Conservation (phyloP, 2,113 vertebrate genomes). For the Scolopax mira region DNA sequence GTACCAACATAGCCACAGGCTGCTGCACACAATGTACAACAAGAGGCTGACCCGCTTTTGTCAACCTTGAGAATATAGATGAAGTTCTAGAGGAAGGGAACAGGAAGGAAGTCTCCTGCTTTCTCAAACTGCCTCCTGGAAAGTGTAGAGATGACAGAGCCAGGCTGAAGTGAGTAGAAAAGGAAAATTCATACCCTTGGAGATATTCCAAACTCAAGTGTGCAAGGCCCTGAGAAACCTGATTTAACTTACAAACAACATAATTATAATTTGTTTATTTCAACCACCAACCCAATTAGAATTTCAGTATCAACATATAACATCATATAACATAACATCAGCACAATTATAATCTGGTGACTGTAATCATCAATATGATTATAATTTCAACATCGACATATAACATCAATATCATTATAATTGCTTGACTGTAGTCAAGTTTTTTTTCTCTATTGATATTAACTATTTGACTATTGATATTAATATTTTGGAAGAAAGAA, state of each 20-base stretch:
- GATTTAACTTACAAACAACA: not conserved
- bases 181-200: not conserved
- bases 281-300: not conserved
- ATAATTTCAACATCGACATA: not conserved
- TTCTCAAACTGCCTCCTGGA: not conserved
- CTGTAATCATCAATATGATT: not conserved
- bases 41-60: not conserved
- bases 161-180: not conserved
- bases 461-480: not conserved
- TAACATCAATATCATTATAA: not conserved
- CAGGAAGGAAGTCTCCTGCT: not conserved
- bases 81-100: not conserved
- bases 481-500: not conserved
- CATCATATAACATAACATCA: not conserved
- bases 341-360: not conserved
- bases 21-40: fast-evolving
- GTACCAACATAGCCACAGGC: not conserved
- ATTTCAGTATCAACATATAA: not conserved
- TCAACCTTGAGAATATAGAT: not conserved
- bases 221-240: not conserved
- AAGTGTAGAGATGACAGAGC: not conserved
- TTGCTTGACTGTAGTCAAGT: not conserved
- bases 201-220: not conserved
- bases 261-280: not conserved
- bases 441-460: not conserved